Evolutionary conservation across 2,113 vertebrate species (phyloP).

Genomic region (Vimba vimba): DNA sequence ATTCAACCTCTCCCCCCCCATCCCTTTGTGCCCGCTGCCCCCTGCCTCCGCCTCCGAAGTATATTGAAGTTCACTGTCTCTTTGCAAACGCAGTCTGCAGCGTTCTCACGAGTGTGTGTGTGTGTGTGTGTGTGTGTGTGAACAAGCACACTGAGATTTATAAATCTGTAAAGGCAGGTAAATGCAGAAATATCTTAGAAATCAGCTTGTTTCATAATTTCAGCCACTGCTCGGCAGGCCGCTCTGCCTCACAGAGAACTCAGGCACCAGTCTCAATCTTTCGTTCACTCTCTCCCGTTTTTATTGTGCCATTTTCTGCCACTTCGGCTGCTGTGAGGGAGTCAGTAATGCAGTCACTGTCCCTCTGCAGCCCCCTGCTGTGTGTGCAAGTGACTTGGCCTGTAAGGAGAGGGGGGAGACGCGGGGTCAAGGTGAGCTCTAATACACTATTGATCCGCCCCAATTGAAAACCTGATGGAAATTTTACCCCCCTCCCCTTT

Average conservation of each 20-base stretch:
- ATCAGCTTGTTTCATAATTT: slow-evolving; percentile 22
- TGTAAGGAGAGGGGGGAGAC: slow-evolving; percentile 72
- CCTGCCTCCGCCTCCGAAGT: slow-evolving; percentile 65
- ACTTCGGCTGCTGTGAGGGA: slow-evolving; percentile 78
- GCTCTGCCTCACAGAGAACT: background rate
- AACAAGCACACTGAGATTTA: slow-evolving; percentile 4
- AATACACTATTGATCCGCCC: slow-evolving; percentile 86
- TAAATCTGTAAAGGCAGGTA: background rate
- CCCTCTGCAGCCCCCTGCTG: slow-evolving; percentile 76
- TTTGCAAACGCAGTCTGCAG: slow-evolving; percentile 51
- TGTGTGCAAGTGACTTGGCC: slow-evolving; percentile 80
- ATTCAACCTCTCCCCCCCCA: slow-evolving; percentile 70
- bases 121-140: background rate
- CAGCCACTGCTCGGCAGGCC: background rate
- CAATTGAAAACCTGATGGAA: slow-evolving; percentile 88
- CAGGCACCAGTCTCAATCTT: slow-evolving; percentile 38
- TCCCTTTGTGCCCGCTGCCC: slow-evolving; percentile 61
- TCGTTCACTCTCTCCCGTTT: slow-evolving; percentile 67
- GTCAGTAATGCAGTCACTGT: slow-evolving; percentile 79
- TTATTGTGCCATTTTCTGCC: slow-evolving; percentile 85
- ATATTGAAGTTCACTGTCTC: slow-evolving; percentile 71
- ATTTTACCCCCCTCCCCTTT: slow-evolving; percentile 76
- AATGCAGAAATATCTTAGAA: slow-evolving; percentile 7
- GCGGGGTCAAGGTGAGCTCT: slow-evolving; percentile 85
- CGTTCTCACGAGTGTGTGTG: background rate